Percentiles rank a stretch among this genome's conserved stretches.
These are phyloP conservation scores for Pseudotriccus pelzelni DNA, from an alignment of 2,797 vertebrate genomes.

Conservation along the genomic window DNA sequence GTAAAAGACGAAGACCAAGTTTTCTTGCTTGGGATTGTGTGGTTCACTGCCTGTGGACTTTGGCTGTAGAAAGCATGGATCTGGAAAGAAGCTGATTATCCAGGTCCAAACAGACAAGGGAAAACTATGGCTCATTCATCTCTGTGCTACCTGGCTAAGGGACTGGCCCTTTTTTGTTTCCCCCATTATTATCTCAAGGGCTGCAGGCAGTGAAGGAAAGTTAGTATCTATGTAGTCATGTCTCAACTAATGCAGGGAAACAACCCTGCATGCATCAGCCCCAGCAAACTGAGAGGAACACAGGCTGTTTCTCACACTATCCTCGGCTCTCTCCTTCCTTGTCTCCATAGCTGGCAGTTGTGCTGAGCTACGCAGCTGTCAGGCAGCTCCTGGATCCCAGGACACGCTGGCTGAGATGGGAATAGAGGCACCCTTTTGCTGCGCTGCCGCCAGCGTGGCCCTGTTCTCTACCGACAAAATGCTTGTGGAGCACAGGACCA, in stretches of 20 bases:
- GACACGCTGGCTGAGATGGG: background rate
- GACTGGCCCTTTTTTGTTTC: background rate
- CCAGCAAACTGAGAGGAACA: background rate
- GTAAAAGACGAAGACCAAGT: background rate
- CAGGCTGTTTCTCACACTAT: background rate
- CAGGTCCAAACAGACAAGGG: background rate
- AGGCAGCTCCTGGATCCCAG: background rate
- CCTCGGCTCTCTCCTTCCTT: background rate
- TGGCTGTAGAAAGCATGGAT: background rate
- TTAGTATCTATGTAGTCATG: background rate
- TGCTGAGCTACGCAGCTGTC: background rate
- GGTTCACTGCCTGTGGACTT: background rate
- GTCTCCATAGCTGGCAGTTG: background rate
- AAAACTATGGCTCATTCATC: slow-evolving; percentile 25
- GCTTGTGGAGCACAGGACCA: background rate
- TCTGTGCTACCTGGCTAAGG: background rate
- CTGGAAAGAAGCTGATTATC: background rate
- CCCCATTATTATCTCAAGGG: background rate
- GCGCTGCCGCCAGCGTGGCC: background rate
- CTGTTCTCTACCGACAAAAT: background rate
- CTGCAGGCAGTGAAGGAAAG: background rate
- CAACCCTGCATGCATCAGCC: accelerated
- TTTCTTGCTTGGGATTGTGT: background rate
- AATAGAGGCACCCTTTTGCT: background rate
- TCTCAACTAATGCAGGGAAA: background rate